Base-by-base conservation (phyloP, 2,888 invertebrate species). In the Synergus itoensis region DNA sequence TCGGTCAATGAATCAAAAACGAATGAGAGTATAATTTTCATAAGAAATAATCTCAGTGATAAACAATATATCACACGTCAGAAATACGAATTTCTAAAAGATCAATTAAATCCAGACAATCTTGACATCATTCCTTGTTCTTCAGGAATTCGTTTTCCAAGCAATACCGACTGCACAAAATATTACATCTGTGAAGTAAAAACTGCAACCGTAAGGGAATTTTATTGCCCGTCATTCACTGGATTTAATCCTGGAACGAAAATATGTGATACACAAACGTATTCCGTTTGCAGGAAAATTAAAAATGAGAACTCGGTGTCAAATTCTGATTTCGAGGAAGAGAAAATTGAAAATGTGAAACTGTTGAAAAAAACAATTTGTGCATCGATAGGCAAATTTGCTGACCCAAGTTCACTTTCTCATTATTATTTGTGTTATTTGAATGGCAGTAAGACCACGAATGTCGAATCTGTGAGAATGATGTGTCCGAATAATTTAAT, bases 171-270 rank as follows among this genome's bases (percentile, higher is more conserved):
- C 77, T 94, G 94, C 80, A 92, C 91, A 1, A 93, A 90, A 43
- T 94, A 94, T 82, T 94, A 93, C 82, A 92, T 92, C 0, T 94
- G 94, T 84, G 93, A 93, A 83, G 92, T 92, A 41, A 92, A 91
- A 81, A 92, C 91, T 76, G 92, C 92, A 9, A 90, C 89, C 45
- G 89, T 93, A 0, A 84, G 92, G 7, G 92, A 93, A 21, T 94
- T 93, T 84, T 89, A 92, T 1, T 94, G 94, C 82, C 93, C 94
- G 0, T 88, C 90, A 1, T 92, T 91, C 62, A 93, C 94, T 0
- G 94, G 92, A 0, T 94, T 94, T 82, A 94, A 93, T 84, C 85
- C 89, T 43, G 90, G 91, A 48, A 90, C 91, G 4, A 91, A 92
- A 79, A 91, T 93, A 4, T 94, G 94, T 78, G 93, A 93, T 83